A percentile compares a stretch with the other conserved stretches of the same genome.
Evolutionary conservation across 2,113 vertebrate genomes (phyloP).

Genomic region (Sphyrna mokarran): DNA sequence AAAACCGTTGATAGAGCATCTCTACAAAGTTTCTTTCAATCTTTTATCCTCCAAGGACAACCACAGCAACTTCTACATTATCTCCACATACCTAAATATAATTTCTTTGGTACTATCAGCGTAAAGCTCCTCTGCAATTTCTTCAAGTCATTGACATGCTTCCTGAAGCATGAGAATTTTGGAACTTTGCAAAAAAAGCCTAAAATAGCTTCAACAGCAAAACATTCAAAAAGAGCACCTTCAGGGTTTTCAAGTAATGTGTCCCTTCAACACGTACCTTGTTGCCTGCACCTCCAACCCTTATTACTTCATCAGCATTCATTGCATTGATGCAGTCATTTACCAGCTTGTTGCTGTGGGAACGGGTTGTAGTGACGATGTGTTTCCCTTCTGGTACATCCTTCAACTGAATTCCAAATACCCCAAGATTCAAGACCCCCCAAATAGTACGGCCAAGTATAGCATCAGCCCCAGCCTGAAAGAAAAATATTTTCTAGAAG

Average conservation of each 20-base stretch:
- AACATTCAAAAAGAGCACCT: neutral
- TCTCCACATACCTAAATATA: neutral
- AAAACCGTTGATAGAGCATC: neutral
- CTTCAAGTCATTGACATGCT: neutral
- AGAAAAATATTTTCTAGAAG: neutral
- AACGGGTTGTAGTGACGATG: slow-evolving; percentile 83
- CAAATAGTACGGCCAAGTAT: slow-evolving; percentile 83
- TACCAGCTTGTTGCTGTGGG: slow-evolving; percentile 84
- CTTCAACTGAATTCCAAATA: slow-evolving; percentile 86
- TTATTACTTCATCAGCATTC: slow-evolving; percentile 77
- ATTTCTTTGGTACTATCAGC: neutral
- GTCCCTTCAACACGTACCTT: slow-evolving; percentile 63
- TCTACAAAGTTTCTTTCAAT: neutral
- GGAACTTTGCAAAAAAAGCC: neutral
- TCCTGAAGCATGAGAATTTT: neutral
- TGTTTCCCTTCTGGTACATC: slow-evolving; percentile 73
- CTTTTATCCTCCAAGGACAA: no score
- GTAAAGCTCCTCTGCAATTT: neutral
- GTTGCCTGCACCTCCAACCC: slow-evolving; percentile 91
- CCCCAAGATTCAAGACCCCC: slow-evolving; percentile 79
- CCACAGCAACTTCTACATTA: neutral
- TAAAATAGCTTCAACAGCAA: neutral
- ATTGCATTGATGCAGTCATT: slow-evolving; percentile 78
- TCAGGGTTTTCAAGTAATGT: neutral
- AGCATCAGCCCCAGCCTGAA: slow-evolving; percentile 67